Evolutionary conservation across 2,888 invertebrate species (phyloP).

Genomic region (Microctonus brassicae): DNA sequence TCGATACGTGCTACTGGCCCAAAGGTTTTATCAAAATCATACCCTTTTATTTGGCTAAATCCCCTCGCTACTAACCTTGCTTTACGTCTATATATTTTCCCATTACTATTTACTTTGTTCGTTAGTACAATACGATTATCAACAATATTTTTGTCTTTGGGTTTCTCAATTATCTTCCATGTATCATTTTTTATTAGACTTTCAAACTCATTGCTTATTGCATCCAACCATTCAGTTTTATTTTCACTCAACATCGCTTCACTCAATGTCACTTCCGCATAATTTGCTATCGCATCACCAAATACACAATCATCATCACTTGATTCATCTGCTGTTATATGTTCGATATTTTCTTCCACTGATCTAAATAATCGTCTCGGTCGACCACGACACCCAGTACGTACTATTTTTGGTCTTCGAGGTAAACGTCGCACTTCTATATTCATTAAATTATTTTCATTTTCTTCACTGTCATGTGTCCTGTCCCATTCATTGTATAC

Average conservation of each 20-base stretch:
- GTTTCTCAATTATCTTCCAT: not conserved
- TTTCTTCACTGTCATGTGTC: conserved; percentile 38
- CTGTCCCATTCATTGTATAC: not conserved
- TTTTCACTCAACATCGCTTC: conserved; percentile 22
- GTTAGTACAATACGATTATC: conserved; percentile 32
- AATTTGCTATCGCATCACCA: not conserved
- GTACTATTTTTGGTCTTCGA: conserved; percentile 20
- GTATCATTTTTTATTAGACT: conserved; percentile 30
- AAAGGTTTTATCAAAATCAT: conserved; percentile 30
- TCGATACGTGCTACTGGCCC: conserved; percentile 29
- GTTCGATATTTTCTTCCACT: not conserved
- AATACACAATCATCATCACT: not conserved
- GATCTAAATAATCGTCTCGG: conserved; percentile 25
- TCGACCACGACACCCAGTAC: conserved; percentile 35
- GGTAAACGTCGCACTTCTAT: conserved; percentile 37
- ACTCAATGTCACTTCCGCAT: conserved; percentile 14
- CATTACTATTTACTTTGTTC: conserved; percentile 26
- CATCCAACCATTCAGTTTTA: conserved; percentile 16
- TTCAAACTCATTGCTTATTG: conserved; percentile 16
- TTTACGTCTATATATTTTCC: conserved; percentile 23
- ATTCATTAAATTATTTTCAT: conserved; percentile 41
- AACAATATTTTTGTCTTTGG: not conserved
- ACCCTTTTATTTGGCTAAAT: conserved; percentile 24
- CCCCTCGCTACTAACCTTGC: conserved; percentile 28
- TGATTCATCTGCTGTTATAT: not conserved